Evolutionary conservation across 2,797 vertebrate genomes (phyloP).

Genomic region (Acridotheres tristis): DNA sequence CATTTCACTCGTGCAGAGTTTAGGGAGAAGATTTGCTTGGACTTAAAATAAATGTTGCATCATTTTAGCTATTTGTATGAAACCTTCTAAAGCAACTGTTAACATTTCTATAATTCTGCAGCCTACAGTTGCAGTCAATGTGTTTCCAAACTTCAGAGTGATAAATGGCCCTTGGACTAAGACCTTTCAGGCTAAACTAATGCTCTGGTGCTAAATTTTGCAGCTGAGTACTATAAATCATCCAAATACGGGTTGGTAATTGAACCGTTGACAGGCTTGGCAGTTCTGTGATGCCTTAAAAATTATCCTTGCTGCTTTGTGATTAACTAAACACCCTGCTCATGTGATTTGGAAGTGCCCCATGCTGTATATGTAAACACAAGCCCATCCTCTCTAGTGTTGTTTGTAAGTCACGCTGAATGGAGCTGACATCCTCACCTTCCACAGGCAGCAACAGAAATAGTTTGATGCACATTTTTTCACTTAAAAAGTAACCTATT

Average conservation of each 20-base stretch:
- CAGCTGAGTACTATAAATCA: constrained; percentile 54
- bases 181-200: constrained; percentile 17
- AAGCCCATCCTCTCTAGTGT: neutral
- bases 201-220: constrained; percentile 46
- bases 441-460: neutral
- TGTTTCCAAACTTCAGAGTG: constrained; percentile 31
- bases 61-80: neutral
- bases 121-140: neutral
- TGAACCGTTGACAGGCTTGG: constrained; percentile 26
- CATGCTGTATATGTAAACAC: constrained; percentile 26
- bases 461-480: neutral
- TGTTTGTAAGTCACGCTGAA: neutral
- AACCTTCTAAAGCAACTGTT: neutral
- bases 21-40: neutral
- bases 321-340: neutral
- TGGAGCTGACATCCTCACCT: neutral
- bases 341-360: constrained; percentile 29
- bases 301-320: constrained; percentile 36
- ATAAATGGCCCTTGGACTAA: neutral
- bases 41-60: neutral
- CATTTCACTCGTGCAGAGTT: neutral
- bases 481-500: neutral
- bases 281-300: constrained; percentile 34
- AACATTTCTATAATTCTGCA: neutral
- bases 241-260: constrained; percentile 14